A percentile compares a stretch with the other conserved stretches of the same genome.
phyloP scores from a whole-genome alignment of 1,140 invertebrate species.

The Melanaphis sacchari region DNA sequence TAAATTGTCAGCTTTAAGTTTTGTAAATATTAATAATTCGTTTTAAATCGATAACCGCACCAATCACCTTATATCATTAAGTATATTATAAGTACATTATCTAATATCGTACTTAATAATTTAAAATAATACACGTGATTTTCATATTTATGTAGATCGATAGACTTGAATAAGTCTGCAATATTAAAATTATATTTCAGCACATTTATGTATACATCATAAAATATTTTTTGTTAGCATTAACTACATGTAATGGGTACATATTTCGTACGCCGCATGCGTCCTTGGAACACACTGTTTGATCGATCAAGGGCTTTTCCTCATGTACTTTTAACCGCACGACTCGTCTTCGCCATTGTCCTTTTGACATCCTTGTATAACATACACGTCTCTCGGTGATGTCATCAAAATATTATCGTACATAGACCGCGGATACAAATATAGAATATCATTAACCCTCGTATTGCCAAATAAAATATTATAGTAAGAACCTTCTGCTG shows the following conservation, averaged over 20 bases:
- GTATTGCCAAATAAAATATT: not conserved
- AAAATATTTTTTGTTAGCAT: not conserved
- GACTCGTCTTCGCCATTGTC: slow-evolving; percentile 32
- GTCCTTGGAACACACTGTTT: not conserved
- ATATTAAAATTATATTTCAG: not conserved
- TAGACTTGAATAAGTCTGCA: not conserved
- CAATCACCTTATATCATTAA: not conserved
- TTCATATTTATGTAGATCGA: not conserved
- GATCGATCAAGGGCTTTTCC: slow-evolving; percentile 28
- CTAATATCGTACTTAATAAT: not conserved
- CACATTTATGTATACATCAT: not conserved
- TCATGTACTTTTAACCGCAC: not conserved
- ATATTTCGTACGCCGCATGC: not conserved
- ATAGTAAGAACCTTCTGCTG: not conserved
- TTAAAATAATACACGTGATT: not conserved
- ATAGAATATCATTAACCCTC: not conserved
- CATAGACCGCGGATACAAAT: not conserved
- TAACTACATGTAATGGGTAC: not conserved
- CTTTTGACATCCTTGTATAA: not conserved
- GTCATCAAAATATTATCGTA: not conserved
- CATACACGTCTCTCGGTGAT: not conserved
- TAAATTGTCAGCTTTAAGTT: not conserved
- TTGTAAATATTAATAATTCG: not conserved
- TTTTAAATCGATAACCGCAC: not conserved
- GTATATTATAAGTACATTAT: not conserved